Percentiles rank a stretch among this genome's conserved stretches.
phyloP scores from a whole-genome alignment of 2,113 vertebrate species.

The Donacobius atricapilla region DNA sequence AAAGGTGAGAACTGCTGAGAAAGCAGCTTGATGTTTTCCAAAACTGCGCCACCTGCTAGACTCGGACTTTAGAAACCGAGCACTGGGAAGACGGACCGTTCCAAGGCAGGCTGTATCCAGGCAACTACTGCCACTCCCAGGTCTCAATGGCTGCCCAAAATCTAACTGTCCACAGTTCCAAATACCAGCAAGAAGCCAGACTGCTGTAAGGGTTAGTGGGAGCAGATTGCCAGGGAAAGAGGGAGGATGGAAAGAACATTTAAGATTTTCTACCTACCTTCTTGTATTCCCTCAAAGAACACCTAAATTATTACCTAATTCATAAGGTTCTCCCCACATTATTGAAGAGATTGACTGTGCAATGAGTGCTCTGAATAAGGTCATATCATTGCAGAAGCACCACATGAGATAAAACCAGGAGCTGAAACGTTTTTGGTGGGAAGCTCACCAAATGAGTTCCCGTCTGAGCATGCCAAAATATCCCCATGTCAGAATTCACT shows the following conservation, averaged over 20 bases:
- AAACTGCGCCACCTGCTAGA: neutral
- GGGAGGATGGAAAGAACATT: neutral
- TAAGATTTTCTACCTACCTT: neutral
- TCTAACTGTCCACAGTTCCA: neutral
- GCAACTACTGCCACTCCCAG: neutral
- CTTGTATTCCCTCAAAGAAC: neutral
- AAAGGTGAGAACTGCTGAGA: neutral
- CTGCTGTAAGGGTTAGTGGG: neutral
- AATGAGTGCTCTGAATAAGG: neutral
- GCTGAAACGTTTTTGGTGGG: neutral
- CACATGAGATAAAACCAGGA: neutral
- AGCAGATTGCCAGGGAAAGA: neutral
- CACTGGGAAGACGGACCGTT: rapidly evolving
- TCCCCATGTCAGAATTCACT: neutral
- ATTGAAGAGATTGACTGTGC: neutral
- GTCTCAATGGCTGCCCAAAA: neutral
- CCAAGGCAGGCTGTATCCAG: neutral
- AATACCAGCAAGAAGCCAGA: neutral
- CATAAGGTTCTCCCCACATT: neutral
- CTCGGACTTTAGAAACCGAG: neutral
- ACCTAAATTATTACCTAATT: neutral
- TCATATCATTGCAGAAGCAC: neutral
- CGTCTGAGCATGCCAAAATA: neutral
- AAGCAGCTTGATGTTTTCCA: neutral
- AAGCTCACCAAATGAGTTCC: neutral